Evolutionary conservation across 2,888 invertebrate genomes (phyloP), one percentile per base, ranked within the genome.

Genomic region (Griposia aprilina): DNA sequence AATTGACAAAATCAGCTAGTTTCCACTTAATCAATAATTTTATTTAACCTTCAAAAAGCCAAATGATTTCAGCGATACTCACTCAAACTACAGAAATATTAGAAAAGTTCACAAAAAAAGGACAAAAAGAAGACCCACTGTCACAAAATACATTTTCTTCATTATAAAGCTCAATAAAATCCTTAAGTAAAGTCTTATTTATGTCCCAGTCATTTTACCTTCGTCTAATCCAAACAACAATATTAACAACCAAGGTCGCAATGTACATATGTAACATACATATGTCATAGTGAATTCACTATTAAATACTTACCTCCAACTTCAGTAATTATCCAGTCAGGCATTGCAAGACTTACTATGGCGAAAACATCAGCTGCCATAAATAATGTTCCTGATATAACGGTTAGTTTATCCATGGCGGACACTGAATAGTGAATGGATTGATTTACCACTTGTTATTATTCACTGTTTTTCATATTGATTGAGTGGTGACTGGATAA

Each of bases 271-370:
- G 69, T 36, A 62, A 62, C 36, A 5, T 15, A 15, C 15, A 68
- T 68, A 20, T 26, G 17, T 1, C 36, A 20, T 0, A 36, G 23
- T 57, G 45, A 6, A 68, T 60, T 17, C 17, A 68, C 15, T 57
- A 36, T 17, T 36, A 69, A n/a, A n/a, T 60, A 70, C 52, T 41
- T 81, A 98, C 99, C 99, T 97, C 99, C 99, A 91, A 99, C 98
- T 95, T 99, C 99, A 2, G 99, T 99, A 74, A 99, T 98, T 90
- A 99, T 99, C 99, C 99, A 99, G 94, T 99, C 99, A 66, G 99
- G 99, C 98, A 99, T 98, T 52, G 99, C 98, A 88, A 99, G 97
- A 94, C 99, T 99, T 2, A 99, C 98, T 85, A 99, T 98, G 10
- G 99, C 99, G 97, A 99, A 99, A 73, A 99, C 97, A 97, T 99